Evolutionary conservation across 2,113 vertebrate species (phyloP), one percentile per base, ranked within the genome.

Genomic region (Nothocercus nigrocapillus): DNA sequence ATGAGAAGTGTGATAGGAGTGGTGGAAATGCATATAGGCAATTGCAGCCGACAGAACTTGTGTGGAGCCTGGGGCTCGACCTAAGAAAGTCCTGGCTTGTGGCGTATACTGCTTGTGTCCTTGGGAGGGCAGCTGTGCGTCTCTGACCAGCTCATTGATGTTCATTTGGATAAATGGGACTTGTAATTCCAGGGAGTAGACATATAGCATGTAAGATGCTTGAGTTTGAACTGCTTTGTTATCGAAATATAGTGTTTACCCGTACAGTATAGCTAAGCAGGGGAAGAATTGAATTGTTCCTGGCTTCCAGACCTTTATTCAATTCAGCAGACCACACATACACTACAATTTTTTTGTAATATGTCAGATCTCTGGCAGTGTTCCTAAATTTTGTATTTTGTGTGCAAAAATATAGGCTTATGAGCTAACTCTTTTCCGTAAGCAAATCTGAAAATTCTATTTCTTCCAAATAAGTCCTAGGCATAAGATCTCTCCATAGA

Each of bases 311-410:
- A 80, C 36, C 36, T 83, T 91, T 56, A n/a, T 82, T 82, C 70
- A 34, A 5, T 89, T 85, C 56, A 85, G 75, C 38, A 80, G 95
- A 88, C 85, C 95, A 95, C 94, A 94, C 91, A 90, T 89, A 81
- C 5, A 27, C 24, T 68, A 19, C 73, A 54, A 47, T 36, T 70
- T 87, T 72, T 45, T 22, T 32, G 15, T 76, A 47, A 15, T 49
- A 24, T 84, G 86, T 94, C 89, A 66, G 82, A 84, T 94, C 82
- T 88, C 68, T 95, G 95, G 88, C 76, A 70, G 9, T 8, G 21
- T 80, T 97, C 89, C 88, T 92, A 85, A 95, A 62, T 74, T 64
- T 36, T 69, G 12, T 54, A 27, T 86, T 89, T 93, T 94, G 81
- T 12, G 0, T 80, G 72, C 44, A 61, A 36, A 36, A 36, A 36